Conservation (phyloP, 2,888 invertebrate genomes). For the Microctonus aethiopoides region DNA sequence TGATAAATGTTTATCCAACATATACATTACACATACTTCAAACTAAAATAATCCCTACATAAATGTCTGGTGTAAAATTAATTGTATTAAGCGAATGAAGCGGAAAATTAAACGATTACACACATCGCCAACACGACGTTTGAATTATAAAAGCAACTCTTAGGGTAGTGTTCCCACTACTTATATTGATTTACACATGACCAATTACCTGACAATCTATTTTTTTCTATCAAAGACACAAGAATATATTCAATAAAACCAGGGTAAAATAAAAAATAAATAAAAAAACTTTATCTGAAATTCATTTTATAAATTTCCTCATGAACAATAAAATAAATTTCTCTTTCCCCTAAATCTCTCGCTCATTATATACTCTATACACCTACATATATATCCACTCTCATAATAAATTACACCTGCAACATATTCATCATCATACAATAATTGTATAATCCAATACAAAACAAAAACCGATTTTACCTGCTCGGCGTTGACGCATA, state of each 20-base stretch:
- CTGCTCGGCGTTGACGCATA: slow-evolving; percentile 67
- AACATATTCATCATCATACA: neutral
- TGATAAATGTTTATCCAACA: no score
- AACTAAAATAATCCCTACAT: no score
- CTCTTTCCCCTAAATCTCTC: no score
- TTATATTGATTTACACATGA: neutral
- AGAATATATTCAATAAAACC: neutral
- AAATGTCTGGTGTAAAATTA: neutral
- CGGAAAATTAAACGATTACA: slow-evolving; percentile 1
- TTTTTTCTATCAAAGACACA: neutral
- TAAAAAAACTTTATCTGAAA: no score
- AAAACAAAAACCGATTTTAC: slow-evolving; percentile 47
- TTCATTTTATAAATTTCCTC: neutral
- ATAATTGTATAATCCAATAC: neutral
- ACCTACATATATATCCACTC: no score
- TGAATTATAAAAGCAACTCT: neutral
- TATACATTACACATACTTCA: neutral
- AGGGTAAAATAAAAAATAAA: neutral
- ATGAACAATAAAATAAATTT: neutral
- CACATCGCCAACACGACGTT: neutral
- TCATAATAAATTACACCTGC: neutral
- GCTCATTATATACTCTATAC: neutral
- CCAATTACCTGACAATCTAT: neutral
- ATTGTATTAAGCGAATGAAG: neutral
- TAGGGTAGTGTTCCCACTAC: neutral